Conservation (phyloP, 1,140 invertebrate genomes). For the Gryllus bimaculatus region DNA sequence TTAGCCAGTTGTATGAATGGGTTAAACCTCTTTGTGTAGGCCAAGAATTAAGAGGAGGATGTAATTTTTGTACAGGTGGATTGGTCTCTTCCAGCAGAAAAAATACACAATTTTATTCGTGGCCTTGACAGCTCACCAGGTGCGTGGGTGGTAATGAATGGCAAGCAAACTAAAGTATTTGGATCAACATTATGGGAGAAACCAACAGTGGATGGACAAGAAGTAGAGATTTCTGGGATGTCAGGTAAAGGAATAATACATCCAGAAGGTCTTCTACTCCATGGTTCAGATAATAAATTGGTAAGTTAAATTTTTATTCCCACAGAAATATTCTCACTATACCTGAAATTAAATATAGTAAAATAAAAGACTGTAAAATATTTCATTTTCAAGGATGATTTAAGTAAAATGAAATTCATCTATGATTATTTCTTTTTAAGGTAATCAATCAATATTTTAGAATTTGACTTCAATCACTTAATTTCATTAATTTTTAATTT, state of each 20-base stretch:
- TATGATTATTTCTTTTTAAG: not conserved
- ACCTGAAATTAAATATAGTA: not conserved
- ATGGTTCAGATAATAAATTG: constrained; percentile 57
- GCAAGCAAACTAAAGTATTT: constrained; percentile 62
- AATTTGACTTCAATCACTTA: too few species aligned
- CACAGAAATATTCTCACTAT: not conserved
- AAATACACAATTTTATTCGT: constrained; percentile 87
- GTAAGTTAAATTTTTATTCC: not conserved
- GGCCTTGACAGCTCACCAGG: constrained; percentile 89
- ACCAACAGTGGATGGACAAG: constrained; percentile 46
- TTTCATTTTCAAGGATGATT: not conserved
- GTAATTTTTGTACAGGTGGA: constrained; percentile 47
- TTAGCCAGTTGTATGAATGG: too few species aligned
- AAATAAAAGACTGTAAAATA: not conserved
- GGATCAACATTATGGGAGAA: constrained; percentile 67
- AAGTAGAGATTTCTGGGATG: constrained; percentile 52
- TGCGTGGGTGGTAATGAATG: constrained; percentile 64
- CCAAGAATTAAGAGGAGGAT: not conserved
- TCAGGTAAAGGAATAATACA: constrained; percentile 58
- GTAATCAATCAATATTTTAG: too few species aligned
- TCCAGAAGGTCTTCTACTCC: constrained; percentile 67
- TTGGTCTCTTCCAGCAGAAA: constrained; percentile 53
- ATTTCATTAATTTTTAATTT: too few species aligned
- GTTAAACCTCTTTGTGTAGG: too few species aligned
- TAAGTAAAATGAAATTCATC: not conserved